Evolutionary conservation across 2,113 vertebrate species (phyloP).

Genomic region (Thryonomys swinderianus): DNA sequence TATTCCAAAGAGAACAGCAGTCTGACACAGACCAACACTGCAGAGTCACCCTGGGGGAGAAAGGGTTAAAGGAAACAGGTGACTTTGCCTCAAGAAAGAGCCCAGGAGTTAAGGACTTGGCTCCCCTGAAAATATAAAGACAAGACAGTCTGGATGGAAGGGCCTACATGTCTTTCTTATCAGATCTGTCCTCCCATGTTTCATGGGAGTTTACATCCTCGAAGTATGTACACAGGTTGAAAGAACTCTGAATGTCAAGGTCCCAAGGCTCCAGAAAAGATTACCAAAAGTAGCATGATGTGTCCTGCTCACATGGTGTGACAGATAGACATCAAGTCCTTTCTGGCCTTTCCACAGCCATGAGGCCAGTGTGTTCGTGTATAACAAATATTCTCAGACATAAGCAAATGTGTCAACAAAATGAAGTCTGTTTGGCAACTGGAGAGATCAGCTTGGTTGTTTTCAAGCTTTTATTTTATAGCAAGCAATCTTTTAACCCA

Average conservation of each 20-base stretch:
- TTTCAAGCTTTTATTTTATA: neutral
- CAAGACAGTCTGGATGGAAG: neutral
- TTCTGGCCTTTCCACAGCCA: neutral
- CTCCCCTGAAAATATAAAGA: neutral
- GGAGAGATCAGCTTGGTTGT: neutral
- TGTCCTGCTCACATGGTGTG: neutral
- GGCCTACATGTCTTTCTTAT: neutral
- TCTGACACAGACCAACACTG: neutral
- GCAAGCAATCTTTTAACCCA: neutral
- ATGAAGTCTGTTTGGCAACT: neutral
- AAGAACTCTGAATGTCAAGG: neutral
- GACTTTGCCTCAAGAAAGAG: neutral
- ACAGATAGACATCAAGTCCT: neutral
- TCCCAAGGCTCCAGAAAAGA: neutral
- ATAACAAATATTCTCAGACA: neutral
- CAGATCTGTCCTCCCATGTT: neutral
- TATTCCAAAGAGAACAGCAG: slow-evolving; percentile 27
- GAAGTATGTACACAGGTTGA: neutral
- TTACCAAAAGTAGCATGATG: neutral
- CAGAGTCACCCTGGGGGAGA: neutral
- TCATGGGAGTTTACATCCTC: neutral
- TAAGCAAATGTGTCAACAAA: neutral
- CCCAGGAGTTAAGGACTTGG: neutral
- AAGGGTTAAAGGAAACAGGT: neutral
- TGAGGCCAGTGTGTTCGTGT: accelerated